Conservation (phyloP, 1,140 invertebrate genomes). For the Zaprionus gabonicus region DNA sequence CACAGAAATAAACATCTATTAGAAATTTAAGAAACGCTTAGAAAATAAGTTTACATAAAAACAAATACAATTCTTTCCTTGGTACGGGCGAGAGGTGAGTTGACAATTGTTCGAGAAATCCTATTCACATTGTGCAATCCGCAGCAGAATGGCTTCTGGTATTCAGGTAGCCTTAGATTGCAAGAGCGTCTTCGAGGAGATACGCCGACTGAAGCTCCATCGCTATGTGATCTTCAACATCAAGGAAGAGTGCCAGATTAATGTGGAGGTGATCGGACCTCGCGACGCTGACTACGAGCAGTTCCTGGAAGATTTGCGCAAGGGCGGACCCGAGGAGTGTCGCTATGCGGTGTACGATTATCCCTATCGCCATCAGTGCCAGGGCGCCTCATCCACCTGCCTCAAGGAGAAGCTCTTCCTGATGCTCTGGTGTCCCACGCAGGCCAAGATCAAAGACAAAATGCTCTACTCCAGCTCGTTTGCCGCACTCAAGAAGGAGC, state of each 20-base stretch:
- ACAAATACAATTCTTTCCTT: neutral
- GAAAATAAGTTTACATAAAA: neutral
- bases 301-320: conserved; percentile 44
- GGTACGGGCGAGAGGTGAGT: neutral
- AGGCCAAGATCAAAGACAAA: conserved; percentile 57
- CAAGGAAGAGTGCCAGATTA: conserved; percentile 34
- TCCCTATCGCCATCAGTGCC: conserved; percentile 46
- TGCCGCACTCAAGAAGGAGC: conserved; percentile 40
- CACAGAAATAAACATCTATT: neutral
- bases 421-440: conserved; percentile 59
- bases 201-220: conserved; percentile 45
- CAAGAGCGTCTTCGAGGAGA: conserved; percentile 49
- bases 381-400: conserved; percentile 29
- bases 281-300: conserved; percentile 47
- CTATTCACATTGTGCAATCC: neutral
- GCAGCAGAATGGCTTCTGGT: conserved; percentile 49
- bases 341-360: conserved; percentile 63
- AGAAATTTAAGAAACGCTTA: neutral
- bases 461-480: conserved; percentile 68
- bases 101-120: neutral
- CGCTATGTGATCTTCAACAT: conserved; percentile 59
- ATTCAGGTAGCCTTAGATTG: conserved; percentile 45
- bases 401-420: conserved; percentile 60
- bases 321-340: conserved; percentile 34
- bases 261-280: conserved; percentile 38